Conservation (phyloP, 2,797 vertebrate genomes). For the Galago senegalensis region DNA sequence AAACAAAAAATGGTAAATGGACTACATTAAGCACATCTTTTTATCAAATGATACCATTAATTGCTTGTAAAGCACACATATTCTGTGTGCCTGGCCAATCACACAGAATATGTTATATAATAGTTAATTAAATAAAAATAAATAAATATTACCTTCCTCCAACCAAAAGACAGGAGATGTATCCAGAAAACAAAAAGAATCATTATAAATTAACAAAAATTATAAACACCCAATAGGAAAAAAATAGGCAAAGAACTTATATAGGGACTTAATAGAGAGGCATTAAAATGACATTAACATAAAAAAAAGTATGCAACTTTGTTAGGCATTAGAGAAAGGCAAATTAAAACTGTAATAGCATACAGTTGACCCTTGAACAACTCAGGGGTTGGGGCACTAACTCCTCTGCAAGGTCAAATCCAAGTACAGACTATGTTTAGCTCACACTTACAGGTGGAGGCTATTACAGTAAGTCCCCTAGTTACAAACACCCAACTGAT, state of each 20-base stretch:
- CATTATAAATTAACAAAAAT: neutral
- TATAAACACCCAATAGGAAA: neutral
- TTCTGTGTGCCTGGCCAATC: neutral
- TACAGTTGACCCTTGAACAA: neutral
- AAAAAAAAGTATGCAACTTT: neutral
- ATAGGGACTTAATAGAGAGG: neutral
- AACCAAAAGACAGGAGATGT: neutral
- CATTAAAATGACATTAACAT: constrained; percentile 11
- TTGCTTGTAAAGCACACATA: constrained; percentile 20
- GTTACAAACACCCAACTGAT: no score
- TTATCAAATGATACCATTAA: neutral
- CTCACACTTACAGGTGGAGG: no score
- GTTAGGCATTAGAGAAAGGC: neutral
- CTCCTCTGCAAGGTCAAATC: neutral
- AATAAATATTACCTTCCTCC: neutral
- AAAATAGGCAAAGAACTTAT: neutral
- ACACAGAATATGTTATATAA: neutral
- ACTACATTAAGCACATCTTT: neutral
- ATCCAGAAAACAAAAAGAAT: neutral
- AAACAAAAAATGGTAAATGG: constrained; percentile 17
- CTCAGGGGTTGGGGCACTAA: neutral
- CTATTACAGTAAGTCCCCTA: no score
- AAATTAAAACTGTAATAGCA: neutral
- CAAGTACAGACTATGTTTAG: no score
- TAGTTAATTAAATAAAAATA: constrained; percentile 1